phyloP scores from a whole-genome alignment of 2,113 vertebrate species.

The Saimiri boliviensis region DNA sequence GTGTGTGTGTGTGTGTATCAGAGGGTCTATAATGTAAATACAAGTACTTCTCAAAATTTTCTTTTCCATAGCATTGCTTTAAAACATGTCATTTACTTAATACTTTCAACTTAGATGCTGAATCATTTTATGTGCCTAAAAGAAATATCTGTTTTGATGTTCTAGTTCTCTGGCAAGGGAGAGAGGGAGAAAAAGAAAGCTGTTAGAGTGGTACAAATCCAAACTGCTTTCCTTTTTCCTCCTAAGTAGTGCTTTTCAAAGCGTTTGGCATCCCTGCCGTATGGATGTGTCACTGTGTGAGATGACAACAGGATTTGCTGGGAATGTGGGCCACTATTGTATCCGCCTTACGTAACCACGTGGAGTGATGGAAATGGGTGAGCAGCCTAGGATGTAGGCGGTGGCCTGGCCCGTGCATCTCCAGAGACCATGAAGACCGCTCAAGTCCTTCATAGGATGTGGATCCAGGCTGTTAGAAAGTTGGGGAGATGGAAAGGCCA shows the following conservation, averaged over 20 bases:
- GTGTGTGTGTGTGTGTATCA: fast-evolving
- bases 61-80: neutral
- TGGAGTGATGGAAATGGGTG: slow-evolving; percentile 86
- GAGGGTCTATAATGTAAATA: neutral
- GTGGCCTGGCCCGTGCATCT: slow-evolving; percentile 65
- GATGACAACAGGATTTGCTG: slow-evolving; percentile 91
- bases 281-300: slow-evolving; percentile 79
- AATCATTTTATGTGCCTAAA: neutral
- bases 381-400: slow-evolving; percentile 78
- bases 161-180: neutral
- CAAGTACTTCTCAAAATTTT: neutral
- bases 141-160: neutral
- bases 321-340: slow-evolving; percentile 97
- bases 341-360: slow-evolving; percentile 92
- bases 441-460: slow-evolving; percentile 90
- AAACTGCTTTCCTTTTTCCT: slow-evolving; percentile 44
- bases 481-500: slow-evolving; percentile 92
- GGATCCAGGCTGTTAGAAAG: slow-evolving; percentile 92
- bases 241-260: slow-evolving; percentile 61
- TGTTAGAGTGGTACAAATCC: neutral
- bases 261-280: slow-evolving; percentile 51
- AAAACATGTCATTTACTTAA: neutral
- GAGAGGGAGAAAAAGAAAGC: neutral
- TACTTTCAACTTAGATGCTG: neutral
- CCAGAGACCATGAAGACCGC: slow-evolving; percentile 89